Conservation (phyloP, 2,113 vertebrate species). For the Anhinga rufa region DNA sequence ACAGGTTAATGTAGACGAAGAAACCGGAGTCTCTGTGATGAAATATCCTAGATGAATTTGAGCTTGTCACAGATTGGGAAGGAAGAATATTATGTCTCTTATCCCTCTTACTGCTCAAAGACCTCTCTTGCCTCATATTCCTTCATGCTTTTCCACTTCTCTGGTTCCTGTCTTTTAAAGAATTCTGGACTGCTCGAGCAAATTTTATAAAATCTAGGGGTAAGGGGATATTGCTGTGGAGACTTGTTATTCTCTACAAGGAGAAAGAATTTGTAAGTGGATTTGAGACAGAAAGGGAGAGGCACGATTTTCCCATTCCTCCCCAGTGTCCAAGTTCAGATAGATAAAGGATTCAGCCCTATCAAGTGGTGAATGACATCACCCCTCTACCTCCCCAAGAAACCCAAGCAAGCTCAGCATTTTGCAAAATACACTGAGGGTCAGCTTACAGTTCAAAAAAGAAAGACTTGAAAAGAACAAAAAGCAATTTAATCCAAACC, state of each 20-base stretch:
- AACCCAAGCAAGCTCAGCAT: background rate
- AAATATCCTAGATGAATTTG: background rate
- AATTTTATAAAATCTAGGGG: background rate
- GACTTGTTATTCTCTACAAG: background rate
- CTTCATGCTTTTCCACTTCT: background rate
- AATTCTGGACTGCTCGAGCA: background rate
- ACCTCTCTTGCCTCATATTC: background rate
- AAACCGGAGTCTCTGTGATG: background rate
- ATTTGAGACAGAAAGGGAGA: background rate
- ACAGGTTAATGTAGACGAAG: background rate
- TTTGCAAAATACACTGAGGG: background rate
- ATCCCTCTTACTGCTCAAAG: background rate
- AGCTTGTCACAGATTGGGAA: background rate
- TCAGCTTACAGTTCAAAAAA: constrained; percentile 26
- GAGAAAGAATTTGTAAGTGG: background rate
- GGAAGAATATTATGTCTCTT: background rate
- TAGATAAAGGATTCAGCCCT: background rate
- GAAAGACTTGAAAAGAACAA: background rate
- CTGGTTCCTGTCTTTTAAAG: background rate
- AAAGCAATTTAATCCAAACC: constrained; percentile 7
- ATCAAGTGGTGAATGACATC: constrained; percentile 21
- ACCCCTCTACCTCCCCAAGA: background rate
- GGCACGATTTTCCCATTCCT: background rate
- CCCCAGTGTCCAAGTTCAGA: background rate
- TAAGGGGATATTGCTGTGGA: background rate